Percentiles rank a stretch among this genome's conserved stretches.
Evolutionary conservation across 2,888 invertebrate genomes (phyloP).

Genomic region (Sinentomon sp.): DNA sequence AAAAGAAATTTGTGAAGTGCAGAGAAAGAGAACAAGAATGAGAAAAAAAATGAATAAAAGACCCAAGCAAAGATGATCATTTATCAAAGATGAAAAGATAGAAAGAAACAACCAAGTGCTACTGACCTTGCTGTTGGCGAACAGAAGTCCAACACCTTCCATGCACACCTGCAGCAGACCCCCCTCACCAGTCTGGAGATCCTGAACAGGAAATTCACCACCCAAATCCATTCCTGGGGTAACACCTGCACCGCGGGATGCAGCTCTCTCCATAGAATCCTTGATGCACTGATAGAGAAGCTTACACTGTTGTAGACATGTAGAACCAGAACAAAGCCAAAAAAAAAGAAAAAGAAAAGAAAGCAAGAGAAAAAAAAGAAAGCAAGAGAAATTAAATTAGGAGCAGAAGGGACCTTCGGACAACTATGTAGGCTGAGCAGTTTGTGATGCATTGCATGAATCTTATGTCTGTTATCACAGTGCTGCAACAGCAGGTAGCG

Average conservation of each 20-base stretch:
- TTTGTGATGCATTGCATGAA: no score
- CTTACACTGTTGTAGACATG: constrained; percentile 67
- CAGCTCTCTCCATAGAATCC: constrained; percentile 80
- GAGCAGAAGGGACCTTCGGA: no score
- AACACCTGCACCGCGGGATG: constrained; percentile 40
- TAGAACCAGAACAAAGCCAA: no score
- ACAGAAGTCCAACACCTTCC: constrained; percentile 95
- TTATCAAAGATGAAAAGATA: constrained; percentile 13
- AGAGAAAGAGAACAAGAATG: constrained; percentile 10
- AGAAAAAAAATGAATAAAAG: constrained; percentile 5
- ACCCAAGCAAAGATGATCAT: constrained; percentile 5
- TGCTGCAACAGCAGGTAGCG: no score
- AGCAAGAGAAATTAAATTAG: no score
- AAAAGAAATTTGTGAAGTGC: constrained; percentile 8
- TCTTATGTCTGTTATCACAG: no score
- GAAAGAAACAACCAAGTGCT: constrained; percentile 12
- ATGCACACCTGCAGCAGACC: constrained; percentile 95
- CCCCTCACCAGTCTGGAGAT: constrained; percentile 86
- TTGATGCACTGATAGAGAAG: constrained; percentile 96
- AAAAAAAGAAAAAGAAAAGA: no score
- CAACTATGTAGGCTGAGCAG: no score
- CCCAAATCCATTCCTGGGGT: constrained; percentile 48
- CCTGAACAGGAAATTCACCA: constrained; percentile 96
- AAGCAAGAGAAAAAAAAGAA: no score
- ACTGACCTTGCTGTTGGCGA: constrained; percentile 96